phyloP scores from a whole-genome alignment of 2,797 vertebrate genomes.

The Vespertilio murinus region DNA sequence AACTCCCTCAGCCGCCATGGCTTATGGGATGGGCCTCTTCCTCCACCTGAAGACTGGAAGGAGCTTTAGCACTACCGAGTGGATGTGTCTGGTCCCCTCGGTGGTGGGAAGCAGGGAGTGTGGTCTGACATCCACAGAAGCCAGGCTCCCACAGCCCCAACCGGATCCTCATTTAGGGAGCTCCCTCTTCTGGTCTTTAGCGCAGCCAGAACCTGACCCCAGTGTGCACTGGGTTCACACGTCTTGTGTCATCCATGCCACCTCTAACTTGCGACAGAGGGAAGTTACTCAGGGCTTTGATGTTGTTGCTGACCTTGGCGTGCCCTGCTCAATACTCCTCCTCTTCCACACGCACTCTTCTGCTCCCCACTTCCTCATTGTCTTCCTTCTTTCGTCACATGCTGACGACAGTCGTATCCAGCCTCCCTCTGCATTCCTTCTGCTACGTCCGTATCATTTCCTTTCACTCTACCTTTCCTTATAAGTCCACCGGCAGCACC shows the following conservation, averaged over 20 bases:
- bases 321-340: not conserved
- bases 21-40: not conserved
- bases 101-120: not conserved
- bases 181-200: not conserved
- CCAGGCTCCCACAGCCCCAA: not conserved
- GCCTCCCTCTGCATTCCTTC: not conserved
- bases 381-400: not conserved
- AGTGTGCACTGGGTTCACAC: not conserved
- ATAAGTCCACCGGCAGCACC: no score
- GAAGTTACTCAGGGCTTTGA: not conserved
- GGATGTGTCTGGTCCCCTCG: not conserved
- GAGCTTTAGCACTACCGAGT: not conserved
- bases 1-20: not conserved
- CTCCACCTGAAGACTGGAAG: not conserved
- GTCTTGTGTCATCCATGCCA: fast-evolving
- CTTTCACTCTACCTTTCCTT: not conserved
- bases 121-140: not conserved
- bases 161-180: not conserved
- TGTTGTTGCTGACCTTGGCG: not conserved
- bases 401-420: not conserved
- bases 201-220: not conserved
- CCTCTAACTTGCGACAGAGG: not conserved
- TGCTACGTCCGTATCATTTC: not conserved
- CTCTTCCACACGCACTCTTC: not conserved
- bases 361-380: not conserved